Evolutionary conservation across 2,888 invertebrate genomes (phyloP), one percentile per base, ranked within the genome.

Genomic region (Chesias legatella): DNA sequence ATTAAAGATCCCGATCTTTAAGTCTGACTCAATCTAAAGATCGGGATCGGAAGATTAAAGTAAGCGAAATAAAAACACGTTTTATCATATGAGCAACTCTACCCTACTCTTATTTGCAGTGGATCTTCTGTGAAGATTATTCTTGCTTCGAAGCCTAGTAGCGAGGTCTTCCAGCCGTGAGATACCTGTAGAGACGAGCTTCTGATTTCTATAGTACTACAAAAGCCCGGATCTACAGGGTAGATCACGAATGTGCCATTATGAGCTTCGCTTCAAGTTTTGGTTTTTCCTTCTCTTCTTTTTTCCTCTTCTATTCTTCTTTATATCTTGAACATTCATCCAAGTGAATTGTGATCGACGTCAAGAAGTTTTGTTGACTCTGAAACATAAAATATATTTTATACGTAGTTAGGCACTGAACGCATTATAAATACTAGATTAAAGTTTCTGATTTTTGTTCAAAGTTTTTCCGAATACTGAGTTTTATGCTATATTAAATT

Each of bases 141-240:
- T 49, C 48, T 6, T 36, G 43, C 38, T 51, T 48, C 31, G 29
- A 37, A 35, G 44, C 26, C 7, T 48, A 89, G 92, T 91, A 91
- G 92, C 91, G 92, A 90, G 92, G 92, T 93, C 93, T 93, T 93
- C 92, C 94, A 94, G 95, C 96, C 96, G 96, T 96, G 96, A 97
- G 96, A 97, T 97, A 97, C 97, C 97, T 97, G 97, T 97, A 97
- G 96, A 97, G 96, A 96, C 97, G 97, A 97, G 97, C 97, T 97
- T 97, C 97, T 97, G 97, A 96, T 93, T 86, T 47, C 90, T 85
- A 90, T 92, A 92, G 93, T 93, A 94, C 95, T 95, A 97, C 97
- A 97, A 96, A 97, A 97, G 96, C 97, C 97, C 97, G 97, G 97
- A 97, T 96, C 96, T 97, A 97, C 97, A 97, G 97, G 97, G 97